Evolutionary conservation across 30 jellyfish, hydroid and myxozoan species (phyloP).

Genomic region (Euphysa ruthae): DNA sequence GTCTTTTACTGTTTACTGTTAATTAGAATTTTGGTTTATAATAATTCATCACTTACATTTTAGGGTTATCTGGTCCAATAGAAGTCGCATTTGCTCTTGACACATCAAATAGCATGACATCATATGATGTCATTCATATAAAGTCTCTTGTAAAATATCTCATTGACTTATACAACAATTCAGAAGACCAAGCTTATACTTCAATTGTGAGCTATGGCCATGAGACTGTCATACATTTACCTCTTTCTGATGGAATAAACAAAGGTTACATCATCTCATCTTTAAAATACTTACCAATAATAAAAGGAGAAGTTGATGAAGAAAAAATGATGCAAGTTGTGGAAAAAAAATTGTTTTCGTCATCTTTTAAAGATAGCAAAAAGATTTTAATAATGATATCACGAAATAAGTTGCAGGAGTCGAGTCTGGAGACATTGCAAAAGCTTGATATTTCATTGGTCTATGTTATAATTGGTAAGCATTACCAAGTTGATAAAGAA

Average conservation of each 20-base stretch:
- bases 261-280: not conserved
- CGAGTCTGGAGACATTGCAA: too few species aligned
- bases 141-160: not conserved
- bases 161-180: not conserved
- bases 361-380: too few species aligned
- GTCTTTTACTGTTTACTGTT: too few species aligned
- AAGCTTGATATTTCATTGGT: too few species aligned
- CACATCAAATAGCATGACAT: constrained; percentile 13
- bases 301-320: not conserved
- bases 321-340: not conserved
- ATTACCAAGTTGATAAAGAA: too few species aligned
- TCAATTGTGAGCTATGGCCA: constrained; percentile 9
- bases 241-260: not conserved
- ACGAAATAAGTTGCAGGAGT: too few species aligned
- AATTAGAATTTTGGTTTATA: too few species aligned
- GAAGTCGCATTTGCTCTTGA: constrained; percentile 42
- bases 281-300: not conserved
- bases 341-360: not conserved
- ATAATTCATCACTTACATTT: too few species aligned
- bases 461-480: too few species aligned
- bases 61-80: constrained; percentile 11
- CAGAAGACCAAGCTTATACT: not conserved
- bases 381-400: too few species aligned
- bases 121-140: not conserved
- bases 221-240: not conserved